Base-by-base conservation (phyloP, 2,797 vertebrate species). In the Artibeus lituratus region DNA sequence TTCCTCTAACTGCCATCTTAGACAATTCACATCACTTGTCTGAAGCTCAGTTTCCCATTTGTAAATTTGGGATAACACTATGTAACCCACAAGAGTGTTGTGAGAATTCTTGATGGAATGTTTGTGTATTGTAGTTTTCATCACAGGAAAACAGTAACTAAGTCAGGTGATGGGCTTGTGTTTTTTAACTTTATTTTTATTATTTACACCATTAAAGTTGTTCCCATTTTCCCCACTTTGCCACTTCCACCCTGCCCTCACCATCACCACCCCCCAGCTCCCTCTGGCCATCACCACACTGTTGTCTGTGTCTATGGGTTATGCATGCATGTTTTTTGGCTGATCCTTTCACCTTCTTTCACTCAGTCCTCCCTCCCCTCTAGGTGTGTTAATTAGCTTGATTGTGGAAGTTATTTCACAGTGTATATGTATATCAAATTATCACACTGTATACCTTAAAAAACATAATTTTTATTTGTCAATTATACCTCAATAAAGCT, bases 81-180 rank as follows among this genome's bases (percentile, higher is more conserved):
- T 3, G 14, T 29, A 39, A 35, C 47, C 55, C 32, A 19, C 21
- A 42, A 47, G 19, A 83, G 39, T 22, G 3, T 37, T 2, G 26
- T 92, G 69, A 90, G 81, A 87, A 47, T 26, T 83, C 94, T 49
- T 92, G 76, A 65, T 55, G 24, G 73, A 81, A 53, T 49, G 49
- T 16, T 26, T 16, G 12, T 22, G 9, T 21, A 65, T 2, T 73
- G 47, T 57, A 73, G 29, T 22, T 42, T 37, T 67, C 77, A 62
- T 42, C 24, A 4, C 51, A 67, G 39, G n/a, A 53, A 80, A 69
- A 44, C 18, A 4, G 29, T 16, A 57, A 39, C 62, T 47, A 10
- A 0, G 0, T 49, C 42, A 87, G 57, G 53, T 29, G 21, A 65
- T 9, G 84, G 53, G 7, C 24, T 6, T 35, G 44, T 22, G 62